Evolutionary conservation across 2,113 vertebrate species (phyloP), one percentile per base, ranked within the genome.

Genomic region (Glaucomys volans): DNA sequence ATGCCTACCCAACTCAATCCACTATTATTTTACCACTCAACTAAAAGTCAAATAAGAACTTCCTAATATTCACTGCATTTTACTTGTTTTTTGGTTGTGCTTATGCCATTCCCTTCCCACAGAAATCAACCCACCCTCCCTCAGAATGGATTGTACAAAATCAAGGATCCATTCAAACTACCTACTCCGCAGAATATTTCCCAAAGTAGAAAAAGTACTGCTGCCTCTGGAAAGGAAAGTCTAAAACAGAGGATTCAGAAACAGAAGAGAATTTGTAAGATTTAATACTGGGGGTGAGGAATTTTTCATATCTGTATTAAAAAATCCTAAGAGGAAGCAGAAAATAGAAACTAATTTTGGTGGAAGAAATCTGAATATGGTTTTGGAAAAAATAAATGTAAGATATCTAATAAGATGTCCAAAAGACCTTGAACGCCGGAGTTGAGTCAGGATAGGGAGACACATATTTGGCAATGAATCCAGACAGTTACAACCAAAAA

Each of bases 301-400:
- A 40, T 35, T 85, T 72, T 82, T 83, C 35, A 1, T 62, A 66
- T n/a, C 8, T 66, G 8, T 42, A 86, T 47, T 64, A 75, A 47
- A 85, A 79, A 79, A 81, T 35, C 50, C 62, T 79, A 28, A 90
- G 93, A 91, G 82, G 4, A 84, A 87, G 42, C 30, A 93, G n/a
- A 76, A 92, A 90, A 84, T 0, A 50, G 66, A 52, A 93, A 91
- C 0, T 54, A 13, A 84, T 62, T 86, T 42, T 3, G 22, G 35
- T 71, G 59, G 8, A 85, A 79, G 9, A 12, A 66, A 40, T 87
- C 2, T 57, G 9, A 40, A 14, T 28, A 89, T 42, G 7, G 16
- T 74, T 94, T 92, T 90, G 24, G 32, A 90, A 44, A 92, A 96
- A 90, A 86, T 40, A 6, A 94, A 47, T 13, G 5, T 24, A 40